phyloP scores from a whole-genome alignment of 2,888 invertebrate species.

The Cyaniris semiargus region DNA sequence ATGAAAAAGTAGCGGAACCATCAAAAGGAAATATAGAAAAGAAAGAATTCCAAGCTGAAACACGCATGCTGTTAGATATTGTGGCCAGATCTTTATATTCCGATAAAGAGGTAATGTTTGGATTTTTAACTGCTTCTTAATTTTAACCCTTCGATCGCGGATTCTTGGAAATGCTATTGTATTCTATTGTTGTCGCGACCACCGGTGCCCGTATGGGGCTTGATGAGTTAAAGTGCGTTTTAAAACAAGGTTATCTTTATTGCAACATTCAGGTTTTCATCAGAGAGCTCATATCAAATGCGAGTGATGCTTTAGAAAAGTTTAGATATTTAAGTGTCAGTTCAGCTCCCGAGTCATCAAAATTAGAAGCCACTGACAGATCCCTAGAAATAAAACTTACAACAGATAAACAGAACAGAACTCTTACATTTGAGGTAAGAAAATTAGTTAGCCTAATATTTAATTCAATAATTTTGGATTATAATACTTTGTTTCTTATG shows the following conservation, averaged over 20 bases:
- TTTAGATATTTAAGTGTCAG: constrained; percentile 88
- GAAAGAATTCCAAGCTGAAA: constrained; percentile 98
- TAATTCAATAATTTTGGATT: neutral
- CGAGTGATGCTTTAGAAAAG: constrained; percentile 98
- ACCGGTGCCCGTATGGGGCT: no score
- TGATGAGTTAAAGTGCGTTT: neutral
- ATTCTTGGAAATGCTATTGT: no score
- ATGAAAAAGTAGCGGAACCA: constrained; percentile 61
- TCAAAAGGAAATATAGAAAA: constrained; percentile 83
- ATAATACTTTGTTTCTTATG: neutral
- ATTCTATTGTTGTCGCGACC: no score
- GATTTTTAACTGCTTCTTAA: constrained; percentile 31
- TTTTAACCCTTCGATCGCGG: no score
- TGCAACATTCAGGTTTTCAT: constrained; percentile 89
- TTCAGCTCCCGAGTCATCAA: constrained; percentile 71
- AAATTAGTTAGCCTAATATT: neutral
- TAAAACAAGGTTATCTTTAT: constrained; percentile 8
- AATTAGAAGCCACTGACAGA: constrained; percentile 81
- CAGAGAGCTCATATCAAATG: constrained; percentile 96
- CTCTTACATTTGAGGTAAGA: constrained; percentile 91
- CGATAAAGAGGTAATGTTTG: constrained; percentile 90
- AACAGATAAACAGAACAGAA: constrained; percentile 92
- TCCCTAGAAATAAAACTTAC: constrained; percentile 92
- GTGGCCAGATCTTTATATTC: constrained; percentile 98
- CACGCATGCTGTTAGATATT: constrained; percentile 96